Evolutionary conservation across 2,888 invertebrate genomes (phyloP).

Genomic region (Willowsia nigromaculata): DNA sequence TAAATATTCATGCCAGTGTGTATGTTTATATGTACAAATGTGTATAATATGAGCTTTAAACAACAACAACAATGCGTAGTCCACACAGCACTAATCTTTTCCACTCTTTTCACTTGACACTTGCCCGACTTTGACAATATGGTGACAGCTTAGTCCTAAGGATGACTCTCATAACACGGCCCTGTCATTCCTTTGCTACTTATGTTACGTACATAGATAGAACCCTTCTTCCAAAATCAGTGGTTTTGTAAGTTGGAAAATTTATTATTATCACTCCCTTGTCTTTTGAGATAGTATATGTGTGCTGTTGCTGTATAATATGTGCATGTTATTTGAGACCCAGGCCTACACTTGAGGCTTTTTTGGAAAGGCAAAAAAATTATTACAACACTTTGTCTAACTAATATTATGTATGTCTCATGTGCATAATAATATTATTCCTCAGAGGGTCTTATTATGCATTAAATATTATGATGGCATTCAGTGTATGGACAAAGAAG

Average conservation of each 20-base stretch:
- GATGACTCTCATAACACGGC: slow-evolving; percentile 58
- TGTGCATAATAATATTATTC: background rate
- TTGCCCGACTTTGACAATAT: slow-evolving; percentile 70
- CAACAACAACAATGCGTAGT: background rate
- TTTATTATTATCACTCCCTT: background rate
- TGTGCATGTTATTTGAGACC: background rate
- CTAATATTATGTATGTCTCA: slow-evolving; percentile 9
- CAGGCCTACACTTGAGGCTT: background rate
- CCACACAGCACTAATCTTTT: slow-evolving; percentile 54
- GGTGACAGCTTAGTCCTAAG: slow-evolving; percentile 68
- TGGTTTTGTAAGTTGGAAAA: background rate
- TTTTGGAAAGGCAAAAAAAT: background rate
- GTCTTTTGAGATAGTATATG: background rate
- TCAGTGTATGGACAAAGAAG: slow-evolving; percentile 6
- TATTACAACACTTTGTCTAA: background rate
- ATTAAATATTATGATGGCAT: background rate
- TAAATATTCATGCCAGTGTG: background rate
- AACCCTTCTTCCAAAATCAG: background rate
- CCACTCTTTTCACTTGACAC: slow-evolving; percentile 66
- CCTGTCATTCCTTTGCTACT: slow-evolving; percentile 60
- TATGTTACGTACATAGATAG: slow-evolving; percentile 29
- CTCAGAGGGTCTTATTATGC: background rate
- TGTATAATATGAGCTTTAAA: slow-evolving; percentile 6
- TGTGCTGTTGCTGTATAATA: background rate
- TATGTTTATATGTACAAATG: slow-evolving; percentile 6